Evolutionary conservation across 2,113 vertebrate genomes (phyloP).

Genomic region (Trogon melanurus): DNA sequence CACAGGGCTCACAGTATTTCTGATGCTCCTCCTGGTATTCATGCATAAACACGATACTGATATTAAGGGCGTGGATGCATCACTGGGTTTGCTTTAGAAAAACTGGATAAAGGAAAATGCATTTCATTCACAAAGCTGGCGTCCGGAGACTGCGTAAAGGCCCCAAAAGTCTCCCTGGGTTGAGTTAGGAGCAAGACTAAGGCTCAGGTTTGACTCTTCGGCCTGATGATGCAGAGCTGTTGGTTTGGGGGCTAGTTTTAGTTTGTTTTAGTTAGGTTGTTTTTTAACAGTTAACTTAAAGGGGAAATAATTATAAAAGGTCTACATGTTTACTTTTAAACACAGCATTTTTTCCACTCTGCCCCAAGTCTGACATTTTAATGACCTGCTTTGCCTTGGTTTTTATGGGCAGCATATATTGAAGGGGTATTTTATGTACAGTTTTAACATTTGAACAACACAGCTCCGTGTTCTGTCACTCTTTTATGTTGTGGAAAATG

Average conservation of each 20-base stretch:
- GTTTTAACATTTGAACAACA: conserved; percentile 69
- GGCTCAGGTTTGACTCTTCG: background rate
- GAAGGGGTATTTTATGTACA: conserved; percentile 74
- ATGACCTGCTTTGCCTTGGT: conserved; percentile 74
- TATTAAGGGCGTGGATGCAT: background rate
- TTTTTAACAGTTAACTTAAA: conserved; percentile 45
- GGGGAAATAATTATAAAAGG: conserved; percentile 68
- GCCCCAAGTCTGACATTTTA: conserved; percentile 79
- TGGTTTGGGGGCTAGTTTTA: background rate
- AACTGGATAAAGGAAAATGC: background rate
- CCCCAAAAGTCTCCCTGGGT: background rate
- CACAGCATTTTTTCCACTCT: conserved; percentile 75
- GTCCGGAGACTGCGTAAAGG: background rate
- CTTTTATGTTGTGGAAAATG: conserved; percentile 50
- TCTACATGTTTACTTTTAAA: conserved; percentile 79
- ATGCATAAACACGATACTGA: fast-evolving
- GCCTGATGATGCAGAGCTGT: background rate
- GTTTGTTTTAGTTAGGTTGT: background rate
- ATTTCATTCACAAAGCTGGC: background rate
- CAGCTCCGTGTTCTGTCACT: conserved; percentile 54
- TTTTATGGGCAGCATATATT: conserved; percentile 69
- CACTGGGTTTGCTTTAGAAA: background rate
- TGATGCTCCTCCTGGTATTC: background rate
- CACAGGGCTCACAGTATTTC: fast-evolving
- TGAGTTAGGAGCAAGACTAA: background rate